Evolutionary conservation across 2,888 invertebrate genomes (phyloP).

Genomic region (Oscheius sp.): DNA sequence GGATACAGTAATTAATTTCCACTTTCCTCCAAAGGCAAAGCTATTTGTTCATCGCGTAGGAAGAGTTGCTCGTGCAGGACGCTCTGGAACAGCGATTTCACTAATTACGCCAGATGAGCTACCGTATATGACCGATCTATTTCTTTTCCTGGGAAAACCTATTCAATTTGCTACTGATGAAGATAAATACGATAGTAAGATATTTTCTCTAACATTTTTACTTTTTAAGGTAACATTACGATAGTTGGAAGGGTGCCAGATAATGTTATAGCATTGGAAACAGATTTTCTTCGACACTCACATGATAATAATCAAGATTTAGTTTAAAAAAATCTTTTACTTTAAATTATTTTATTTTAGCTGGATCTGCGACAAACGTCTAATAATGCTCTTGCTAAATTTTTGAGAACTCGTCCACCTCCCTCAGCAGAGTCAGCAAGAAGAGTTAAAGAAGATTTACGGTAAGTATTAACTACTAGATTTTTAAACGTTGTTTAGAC

Average conservation of each 20-base stretch:
- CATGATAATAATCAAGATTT: conserved; percentile 77
- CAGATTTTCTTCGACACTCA: conserved; percentile 80
- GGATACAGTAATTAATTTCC: conserved; percentile 87
- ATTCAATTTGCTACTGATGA: conserved; percentile 73
- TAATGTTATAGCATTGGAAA: conserved; percentile 83
- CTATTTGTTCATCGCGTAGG: conserved; percentile 98
- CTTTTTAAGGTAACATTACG: conserved; percentile 50
- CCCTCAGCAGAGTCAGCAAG: conserved; percentile 89
- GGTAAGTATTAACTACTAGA: conserved; percentile 28
- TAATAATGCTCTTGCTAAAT: conserved; percentile 89
- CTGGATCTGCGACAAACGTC: conserved; percentile 79
- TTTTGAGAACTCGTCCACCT: conserved; percentile 84
- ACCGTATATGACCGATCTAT: conserved; percentile 90
- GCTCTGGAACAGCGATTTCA: conserved; percentile 85
- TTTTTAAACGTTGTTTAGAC: conserved; percentile 33
- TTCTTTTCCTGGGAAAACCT: conserved; percentile 86
- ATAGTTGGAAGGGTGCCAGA: conserved; percentile 84
- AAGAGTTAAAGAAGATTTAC: conserved; percentile 78
- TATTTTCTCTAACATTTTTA: neutral
- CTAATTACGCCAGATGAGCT: conserved; percentile 89
- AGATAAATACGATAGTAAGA: conserved; percentile 48
- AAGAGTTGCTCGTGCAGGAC: conserved; percentile 73
- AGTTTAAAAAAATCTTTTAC: conserved; percentile 17
- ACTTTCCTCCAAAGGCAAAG: conserved; percentile 96
- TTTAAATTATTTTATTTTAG: conserved; percentile 71